Percentiles rank a stretch among this genome's conserved stretches.
Evolutionary conservation across 2,113 vertebrate genomes (phyloP).

Genomic region (Leptocoma aspasia): DNA sequence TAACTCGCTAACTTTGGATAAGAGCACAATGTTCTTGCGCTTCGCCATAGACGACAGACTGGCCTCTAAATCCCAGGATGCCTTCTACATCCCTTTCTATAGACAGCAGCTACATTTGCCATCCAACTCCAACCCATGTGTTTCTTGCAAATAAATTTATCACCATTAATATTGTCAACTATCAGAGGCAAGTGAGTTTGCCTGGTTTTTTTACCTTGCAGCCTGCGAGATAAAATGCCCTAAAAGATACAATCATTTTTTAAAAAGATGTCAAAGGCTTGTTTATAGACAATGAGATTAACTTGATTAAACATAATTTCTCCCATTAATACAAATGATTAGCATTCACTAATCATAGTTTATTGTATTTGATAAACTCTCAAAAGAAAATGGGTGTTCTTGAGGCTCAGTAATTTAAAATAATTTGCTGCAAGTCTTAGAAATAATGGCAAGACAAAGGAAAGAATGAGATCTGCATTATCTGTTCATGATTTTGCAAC

Average conservation of each 20-base stretch:
- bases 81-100: not conserved
- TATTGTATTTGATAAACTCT: not conserved
- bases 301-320: not conserved
- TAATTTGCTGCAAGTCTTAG: not conserved
- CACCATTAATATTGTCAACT: not conserved
- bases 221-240: not conserved
- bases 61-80: not conserved
- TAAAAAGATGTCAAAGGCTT: not conserved
- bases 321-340: constrained; percentile 5
- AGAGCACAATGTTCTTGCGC: not conserved
- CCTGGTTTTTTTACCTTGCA: not conserved
- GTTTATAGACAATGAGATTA: constrained; percentile 22
- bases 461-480: not conserved
- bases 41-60: not conserved
- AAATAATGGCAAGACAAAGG: not conserved
- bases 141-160: not conserved
- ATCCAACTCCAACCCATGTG: not conserved
- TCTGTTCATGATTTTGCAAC: not conserved
- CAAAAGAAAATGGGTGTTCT: not conserved
- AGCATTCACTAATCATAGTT: not conserved
- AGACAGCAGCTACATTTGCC: not conserved
- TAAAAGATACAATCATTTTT: not conserved
- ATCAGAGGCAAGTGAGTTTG: not conserved
- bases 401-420: not conserved
- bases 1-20: not conserved